Evolutionary conservation across 2,797 vertebrate genomes (phyloP), one percentile per base, ranked within the genome.

Genomic region (Gobio occitaniae): DNA sequence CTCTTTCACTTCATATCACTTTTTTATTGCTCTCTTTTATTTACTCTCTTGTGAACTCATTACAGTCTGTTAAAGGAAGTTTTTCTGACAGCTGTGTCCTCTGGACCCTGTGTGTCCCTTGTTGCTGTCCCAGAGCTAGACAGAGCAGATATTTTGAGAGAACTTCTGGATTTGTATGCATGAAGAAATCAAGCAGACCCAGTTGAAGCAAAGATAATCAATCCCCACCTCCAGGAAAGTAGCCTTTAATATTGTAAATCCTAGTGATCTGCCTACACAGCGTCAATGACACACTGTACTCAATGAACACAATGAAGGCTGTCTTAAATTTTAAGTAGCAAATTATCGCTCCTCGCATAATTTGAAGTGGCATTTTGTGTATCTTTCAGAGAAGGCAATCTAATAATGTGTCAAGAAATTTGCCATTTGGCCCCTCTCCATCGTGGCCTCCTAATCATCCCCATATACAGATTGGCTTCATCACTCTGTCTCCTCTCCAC

Each of bases 131-230:
- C 72, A 74, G 52, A 81, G 13, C 76, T 56, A 83, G 87, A 89
- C 71, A 85, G 61, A 88, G 47, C 80, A 71, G 86, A 86, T 88
- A 88, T 93, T 91, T 91, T 84, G 61, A 85, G 83, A 82, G 82
- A 89, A 86, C 84, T 84, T 86, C 75, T 80, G 76, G 65, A 61
- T 85, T 83, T 41, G 78, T 76, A 85, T 48, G 70, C 80, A 82
- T 80, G 76, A n/a, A 84, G 63, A 80, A 82, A 65, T 44, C 41
- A 9, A 44, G 41, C 47, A 76, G 82, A 85, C 80, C 29, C 54
- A 52, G 41, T 74, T 89, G 56, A 65, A 25, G 32, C 83, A 74
- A 82, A 85, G 61, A 87, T 88, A 81, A 79, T 78, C 72, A 87
- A 84, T 79, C 69, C 86, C 75, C 17, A 70, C 78, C 70, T 66